Base-by-base conservation (phyloP, 2,797 vertebrate species). In the Anableps anableps region DNA sequence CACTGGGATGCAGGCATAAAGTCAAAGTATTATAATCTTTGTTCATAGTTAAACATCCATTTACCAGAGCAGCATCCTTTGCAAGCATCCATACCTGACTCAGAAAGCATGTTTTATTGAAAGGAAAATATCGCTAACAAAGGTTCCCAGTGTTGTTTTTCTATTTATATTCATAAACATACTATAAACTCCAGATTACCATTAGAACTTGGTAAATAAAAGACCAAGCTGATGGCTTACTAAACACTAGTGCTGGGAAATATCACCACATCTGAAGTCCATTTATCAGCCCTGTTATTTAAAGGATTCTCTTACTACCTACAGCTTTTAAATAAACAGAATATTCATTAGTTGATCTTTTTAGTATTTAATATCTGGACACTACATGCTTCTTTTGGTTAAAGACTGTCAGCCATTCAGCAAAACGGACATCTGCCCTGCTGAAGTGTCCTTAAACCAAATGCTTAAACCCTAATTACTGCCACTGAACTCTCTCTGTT, bases 401-500 rank as follows among this genome's bases (percentile, higher is more conserved):
- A 26, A 53, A 36, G 71, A 53, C 62, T 55, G 16, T 48, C 70
- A 48, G 66, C 58, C 23, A 5, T 23, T 13, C 73, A 66, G 4
- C 34, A 45, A 17, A 68, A 50, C 29, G 79, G 75, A 14, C 45
- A 17, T 77, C 23, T 47, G 34, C 51, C 70, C 47, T 58, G 72
- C 83, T 81, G 29, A 76, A 50, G 76, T 50, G 80, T 66, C 73
- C 74, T 80, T 31, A 50, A 84, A 74, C 36, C 72, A 79, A 38
- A 80, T 26, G 75, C 81, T 83, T 78, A 80, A 84, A 77, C 64
- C 38, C 21, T 79, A 23, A 47, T 79, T 80, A 74, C 50, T 55
- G 55, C 72, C 51, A 47, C 36, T 77, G 77, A 71, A 72, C 71
- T 76, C 31, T 9, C 51, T 76, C 34, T n/a, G 41, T 80, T 23